A percentile compares a stretch with the other conserved stretches of the same genome.
Conservation (phyloP, 2,797 vertebrate species). For the Salarias fasciatus region DNA sequence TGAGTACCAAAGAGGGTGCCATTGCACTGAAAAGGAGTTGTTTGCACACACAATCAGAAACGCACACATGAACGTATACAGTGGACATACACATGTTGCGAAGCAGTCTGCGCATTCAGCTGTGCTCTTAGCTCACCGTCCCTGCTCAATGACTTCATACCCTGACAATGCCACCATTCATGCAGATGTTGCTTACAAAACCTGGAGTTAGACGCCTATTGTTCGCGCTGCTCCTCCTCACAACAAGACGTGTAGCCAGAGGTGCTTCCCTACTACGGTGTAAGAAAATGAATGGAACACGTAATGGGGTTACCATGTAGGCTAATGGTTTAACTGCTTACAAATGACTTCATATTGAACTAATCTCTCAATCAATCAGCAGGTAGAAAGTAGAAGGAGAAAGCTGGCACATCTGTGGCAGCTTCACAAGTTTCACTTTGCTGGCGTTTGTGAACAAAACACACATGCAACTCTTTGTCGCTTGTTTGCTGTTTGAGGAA, state of each 20-base stretch:
- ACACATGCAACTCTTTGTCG: conserved; percentile 21
- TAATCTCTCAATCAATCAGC: conserved; percentile 59
- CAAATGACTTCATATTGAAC: conserved; percentile 61
- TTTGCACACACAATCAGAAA: conserved; percentile 30
- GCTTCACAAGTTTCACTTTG: conserved; percentile 31
- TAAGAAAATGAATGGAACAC: conserved; percentile 59
- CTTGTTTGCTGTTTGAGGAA: conserved; percentile 19
- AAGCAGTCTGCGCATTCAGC: conserved; percentile 88
- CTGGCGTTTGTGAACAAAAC: conserved; percentile 29
- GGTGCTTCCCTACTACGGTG: conserved; percentile 71
- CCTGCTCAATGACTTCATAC: conserved; percentile 93
- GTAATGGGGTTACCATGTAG: conserved; percentile 46
- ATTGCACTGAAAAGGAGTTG: conserved; percentile 34
- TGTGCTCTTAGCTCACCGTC: conserved; percentile 94
- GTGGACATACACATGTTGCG: conserved; percentile 23
- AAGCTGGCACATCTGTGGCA: conserved; percentile 41
- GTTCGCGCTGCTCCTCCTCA: conserved; percentile 64
- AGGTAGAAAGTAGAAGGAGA: conserved; percentile 18
- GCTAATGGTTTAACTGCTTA: conserved; percentile 66
- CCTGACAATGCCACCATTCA: conserved; percentile 97
- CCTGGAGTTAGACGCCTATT: conserved; percentile 86
- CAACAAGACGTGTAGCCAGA: conserved; percentile 81
- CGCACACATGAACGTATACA: conserved; percentile 46
- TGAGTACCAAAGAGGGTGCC: conserved; percentile 44
- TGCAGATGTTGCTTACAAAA: conserved; percentile 91